Conservation (phyloP, 2,113 vertebrate species). For the Phaethon lepturus region DNA sequence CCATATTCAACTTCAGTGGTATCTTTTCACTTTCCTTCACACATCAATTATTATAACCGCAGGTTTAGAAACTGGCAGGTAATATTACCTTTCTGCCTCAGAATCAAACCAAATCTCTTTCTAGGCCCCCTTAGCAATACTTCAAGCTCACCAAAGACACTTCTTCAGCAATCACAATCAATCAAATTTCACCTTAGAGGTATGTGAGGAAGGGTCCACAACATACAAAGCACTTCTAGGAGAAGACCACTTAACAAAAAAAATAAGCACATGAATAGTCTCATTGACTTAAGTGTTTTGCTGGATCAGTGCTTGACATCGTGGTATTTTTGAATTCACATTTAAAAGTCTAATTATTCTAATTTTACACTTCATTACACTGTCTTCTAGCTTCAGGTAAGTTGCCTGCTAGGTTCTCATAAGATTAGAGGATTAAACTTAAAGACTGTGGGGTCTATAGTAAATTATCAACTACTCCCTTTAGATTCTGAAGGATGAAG, state of each 20-base stretch:
- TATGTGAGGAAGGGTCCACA: not conserved
- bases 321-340: not conserved
- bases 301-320: not conserved
- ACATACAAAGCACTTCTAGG: not conserved
- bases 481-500: not conserved
- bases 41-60: not conserved
- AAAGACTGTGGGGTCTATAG: not conserved
- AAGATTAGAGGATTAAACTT: not conserved
- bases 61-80: not conserved
- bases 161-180: not conserved
- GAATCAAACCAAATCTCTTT: not conserved
- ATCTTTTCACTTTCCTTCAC: not conserved
- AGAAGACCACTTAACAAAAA: not conserved
- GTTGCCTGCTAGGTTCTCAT: not conserved
- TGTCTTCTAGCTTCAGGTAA: not conserved
- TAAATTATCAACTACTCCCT: not conserved
- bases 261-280: not conserved
- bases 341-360: not conserved
- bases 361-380: not conserved
- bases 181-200: not conserved
- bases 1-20: constrained; percentile 16
- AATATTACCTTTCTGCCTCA: not conserved
- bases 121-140: not conserved
- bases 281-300: not conserved
- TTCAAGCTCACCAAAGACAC: not conserved